Evolutionary conservation across 2,113 vertebrate genomes (phyloP).

Genomic region (Brachyistius frenatus): DNA sequence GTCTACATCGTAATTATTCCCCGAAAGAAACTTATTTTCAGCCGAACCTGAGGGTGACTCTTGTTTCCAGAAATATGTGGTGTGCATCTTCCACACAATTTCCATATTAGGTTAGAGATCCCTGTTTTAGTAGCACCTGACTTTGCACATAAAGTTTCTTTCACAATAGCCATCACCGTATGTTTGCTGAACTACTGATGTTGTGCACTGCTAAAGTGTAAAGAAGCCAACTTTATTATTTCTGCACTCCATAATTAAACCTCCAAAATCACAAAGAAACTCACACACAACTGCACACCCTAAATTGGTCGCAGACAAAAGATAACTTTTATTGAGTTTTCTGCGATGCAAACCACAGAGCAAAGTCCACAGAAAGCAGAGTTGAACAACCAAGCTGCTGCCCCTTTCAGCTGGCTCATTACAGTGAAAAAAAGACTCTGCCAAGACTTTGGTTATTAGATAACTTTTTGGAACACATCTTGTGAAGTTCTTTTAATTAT

Average conservation of each 20-base stretch:
- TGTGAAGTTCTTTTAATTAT: conserved; percentile 61
- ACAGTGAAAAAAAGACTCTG: conserved; percentile 46
- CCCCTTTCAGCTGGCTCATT: conserved; percentile 61
- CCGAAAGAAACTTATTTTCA: not conserved
- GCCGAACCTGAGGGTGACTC: not conserved
- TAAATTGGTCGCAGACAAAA: conserved; percentile 10
- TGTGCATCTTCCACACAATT: not conserved
- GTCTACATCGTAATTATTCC: too few species aligned
- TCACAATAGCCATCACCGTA: too few species aligned
- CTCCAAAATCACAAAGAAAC: not conserved
- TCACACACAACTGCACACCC: not conserved
- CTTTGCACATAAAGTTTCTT: too few species aligned
- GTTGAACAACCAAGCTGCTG: conserved; percentile 15
- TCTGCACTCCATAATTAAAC: not conserved
- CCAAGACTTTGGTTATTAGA: conserved; percentile 52
- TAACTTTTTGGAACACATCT: conserved; percentile 59
- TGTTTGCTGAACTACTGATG: not conserved
- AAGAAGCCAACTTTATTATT: conserved; percentile 1
- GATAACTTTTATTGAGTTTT: conserved; percentile 12
- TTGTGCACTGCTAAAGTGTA: not conserved
- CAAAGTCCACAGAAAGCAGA: conserved; percentile 12
- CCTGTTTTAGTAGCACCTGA: not conserved
- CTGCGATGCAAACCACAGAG: conserved; percentile 2
- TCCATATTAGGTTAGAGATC: too few species aligned
- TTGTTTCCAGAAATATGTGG: not conserved